Evolutionary conservation across 2,113 vertebrate species (phyloP).

Genomic region (Paralichthys olivaceus): DNA sequence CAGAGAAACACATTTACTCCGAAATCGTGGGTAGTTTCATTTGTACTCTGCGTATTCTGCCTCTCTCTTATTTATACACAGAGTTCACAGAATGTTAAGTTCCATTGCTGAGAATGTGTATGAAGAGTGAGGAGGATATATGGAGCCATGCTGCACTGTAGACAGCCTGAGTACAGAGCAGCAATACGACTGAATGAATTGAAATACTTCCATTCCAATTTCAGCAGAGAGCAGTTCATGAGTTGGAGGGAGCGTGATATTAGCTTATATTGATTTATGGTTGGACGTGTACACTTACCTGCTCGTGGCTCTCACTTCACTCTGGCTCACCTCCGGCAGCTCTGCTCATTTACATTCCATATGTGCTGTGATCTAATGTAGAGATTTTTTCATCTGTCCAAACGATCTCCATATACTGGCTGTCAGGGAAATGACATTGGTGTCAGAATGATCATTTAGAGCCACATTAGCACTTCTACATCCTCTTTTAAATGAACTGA

Average conservation of each 20-base stretch:
- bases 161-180: not conserved
- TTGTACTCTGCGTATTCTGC: too few species aligned
- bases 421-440: not conserved
- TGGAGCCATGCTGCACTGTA: not conserved
- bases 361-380: constrained; percentile 13
- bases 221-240: constrained; percentile 50
- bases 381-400: constrained; percentile 24
- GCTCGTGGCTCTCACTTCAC: constrained; percentile 15
- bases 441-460: not conserved
- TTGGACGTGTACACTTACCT: constrained; percentile 24
- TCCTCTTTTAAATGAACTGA: not conserved
- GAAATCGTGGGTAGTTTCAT: not conserved
- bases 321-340: constrained; percentile 32
- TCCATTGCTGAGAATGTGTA: not conserved
- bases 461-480: not conserved
- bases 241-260: constrained; percentile 16
- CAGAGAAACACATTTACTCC: not conserved
- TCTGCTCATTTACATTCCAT: constrained; percentile 35
- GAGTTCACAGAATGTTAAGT: not conserved
- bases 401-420: not conserved
- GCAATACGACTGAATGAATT: constrained; percentile 42
- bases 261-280: constrained; percentile 66
- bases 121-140: not conserved
- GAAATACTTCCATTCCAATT: constrained; percentile 59
- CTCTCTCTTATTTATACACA: not conserved